These are phyloP conservation scores for Falco biarmicus DNA, from an alignment of 2,797 vertebrate species.

Conservation along the genomic window DNA sequence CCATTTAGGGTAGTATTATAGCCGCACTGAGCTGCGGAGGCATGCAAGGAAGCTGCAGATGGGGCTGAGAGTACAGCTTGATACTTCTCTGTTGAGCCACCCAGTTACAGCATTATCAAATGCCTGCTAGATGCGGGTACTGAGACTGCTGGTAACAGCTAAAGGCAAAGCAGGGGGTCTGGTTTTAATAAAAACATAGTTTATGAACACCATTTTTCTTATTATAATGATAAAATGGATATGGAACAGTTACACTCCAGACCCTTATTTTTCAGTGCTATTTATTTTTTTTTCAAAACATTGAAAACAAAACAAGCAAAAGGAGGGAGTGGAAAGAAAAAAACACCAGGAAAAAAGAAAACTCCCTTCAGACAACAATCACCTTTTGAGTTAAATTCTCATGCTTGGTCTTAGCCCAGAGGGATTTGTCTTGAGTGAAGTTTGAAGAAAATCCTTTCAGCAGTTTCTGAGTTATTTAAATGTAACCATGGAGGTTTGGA, in stretches of 20 bases:
- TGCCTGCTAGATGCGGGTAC: neutral
- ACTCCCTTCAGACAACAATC: conserved; percentile 56
- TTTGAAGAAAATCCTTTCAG: conserved; percentile 65
- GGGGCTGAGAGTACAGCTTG: neutral
- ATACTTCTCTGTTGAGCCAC: neutral
- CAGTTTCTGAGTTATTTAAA: conserved; percentile 68
- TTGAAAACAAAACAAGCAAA: conserved; percentile 6
- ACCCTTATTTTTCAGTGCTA: neutral
- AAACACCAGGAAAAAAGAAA: neutral
- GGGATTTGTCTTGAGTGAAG: conserved; percentile 62
- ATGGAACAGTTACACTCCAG: conserved; percentile 17
- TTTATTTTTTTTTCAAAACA: conserved; percentile 29
- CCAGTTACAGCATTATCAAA: neutral
- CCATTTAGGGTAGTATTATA: conserved; percentile 42
- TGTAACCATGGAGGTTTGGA: conserved; percentile 67
- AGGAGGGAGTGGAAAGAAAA: accelerated
- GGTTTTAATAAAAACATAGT: conserved; percentile 35
- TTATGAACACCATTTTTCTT: conserved; percentile 30
- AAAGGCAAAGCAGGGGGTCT: conserved; percentile 19
- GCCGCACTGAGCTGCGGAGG: conserved; percentile 35
- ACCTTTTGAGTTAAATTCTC: conserved; percentile 64
- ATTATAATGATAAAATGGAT: conserved; percentile 31
- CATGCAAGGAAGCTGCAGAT: conserved; percentile 35
- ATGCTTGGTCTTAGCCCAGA: conserved; percentile 61
- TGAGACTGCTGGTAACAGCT: neutral